Base-by-base conservation (phyloP, 92 coral and sea anemone species). In the Heteractis magnifica region DNA sequence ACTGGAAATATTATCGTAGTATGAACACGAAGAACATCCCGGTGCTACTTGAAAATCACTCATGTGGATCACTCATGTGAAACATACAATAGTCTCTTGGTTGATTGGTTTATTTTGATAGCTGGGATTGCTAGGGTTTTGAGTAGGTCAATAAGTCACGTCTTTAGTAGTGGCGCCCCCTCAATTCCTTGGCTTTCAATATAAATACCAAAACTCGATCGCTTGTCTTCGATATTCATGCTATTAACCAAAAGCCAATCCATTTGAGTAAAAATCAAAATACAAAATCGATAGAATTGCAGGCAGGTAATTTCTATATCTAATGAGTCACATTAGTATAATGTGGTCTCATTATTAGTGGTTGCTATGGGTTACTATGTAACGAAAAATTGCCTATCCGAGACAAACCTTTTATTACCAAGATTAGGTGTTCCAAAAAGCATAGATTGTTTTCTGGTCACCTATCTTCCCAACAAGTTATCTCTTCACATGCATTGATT, bases 61-160 rank as follows among this genome's bases (percentile, higher is more conserved):
- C 16, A 73, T 18, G 59, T 65, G 72, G 19, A 65, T n/a, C 52
- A 44, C 3, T 21, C 49, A 12, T 34, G 44, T 34, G 44, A 34
- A 34, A 34, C 3, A 34, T 34, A 34, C 44, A 34, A 34, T 34
- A 34, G 44, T 8, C 59, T 51, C 53, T 3, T 7, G n/a, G 62
- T 6, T 80, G 83, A 80, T 80, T 80, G 83, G 83, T 23, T 44
- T 18, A 8, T 8, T 34, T 20, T 58, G 44, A 34, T 23, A 65
- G 73, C 44, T 58, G 16, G 5, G 3, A 34, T 34, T 34, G 44
- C 44, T 34, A 34, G 19, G 64, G 64, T 58, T 58, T 58, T 62
- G 75, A 80, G 20, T 64, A 80, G 75, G 83, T 80, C 83, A 80
- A 10, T 55, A 19, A 9, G 75, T 65, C 76, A 80, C 83, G 76